Evolutionary conservation across 2,888 invertebrate genomes (phyloP).

Genomic region (Pterostichus madidus): DNA sequence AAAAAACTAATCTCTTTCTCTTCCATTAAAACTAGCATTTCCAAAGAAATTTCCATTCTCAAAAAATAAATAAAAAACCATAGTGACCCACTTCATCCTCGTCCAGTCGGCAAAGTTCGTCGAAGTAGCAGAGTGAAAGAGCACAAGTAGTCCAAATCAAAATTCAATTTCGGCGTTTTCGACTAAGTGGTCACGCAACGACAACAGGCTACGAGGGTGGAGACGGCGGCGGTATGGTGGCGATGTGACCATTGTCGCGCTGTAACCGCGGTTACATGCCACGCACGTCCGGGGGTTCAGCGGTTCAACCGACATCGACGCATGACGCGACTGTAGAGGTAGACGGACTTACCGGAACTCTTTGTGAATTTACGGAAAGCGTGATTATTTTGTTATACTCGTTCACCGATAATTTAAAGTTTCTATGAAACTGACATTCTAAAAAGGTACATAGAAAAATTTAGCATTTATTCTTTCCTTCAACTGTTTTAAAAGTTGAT

Average conservation of each 20-base stretch:
- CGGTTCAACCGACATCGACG: conserved; percentile 8
- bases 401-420: neutral
- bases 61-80: conserved; percentile 14
- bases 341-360: conserved; percentile 9
- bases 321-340: conserved; percentile 20
- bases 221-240: neutral
- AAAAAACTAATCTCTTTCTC: neutral
- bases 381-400: conserved; percentile 14
- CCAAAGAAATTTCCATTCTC: conserved; percentile 16
- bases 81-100: conserved; percentile 3
- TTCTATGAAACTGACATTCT: no score
- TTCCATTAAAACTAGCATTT: neutral
- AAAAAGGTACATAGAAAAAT: no score
- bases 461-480: no score
- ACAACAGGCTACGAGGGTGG: neutral
- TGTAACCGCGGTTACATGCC: conserved; percentile 40
- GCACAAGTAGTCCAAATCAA: conserved; percentile 49
- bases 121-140: neutral
- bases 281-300: conserved; percentile 28
- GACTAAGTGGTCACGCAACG: conserved; percentile 58
- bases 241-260: conserved; percentile 37
- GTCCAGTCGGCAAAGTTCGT: conserved; percentile 31
- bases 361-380: conserved; percentile 6
- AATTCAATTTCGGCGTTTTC: conserved; percentile 58
- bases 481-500: no score